phyloP scores from a whole-genome alignment of 2,113 vertebrate genomes.

The Tyrannus savana region DNA sequence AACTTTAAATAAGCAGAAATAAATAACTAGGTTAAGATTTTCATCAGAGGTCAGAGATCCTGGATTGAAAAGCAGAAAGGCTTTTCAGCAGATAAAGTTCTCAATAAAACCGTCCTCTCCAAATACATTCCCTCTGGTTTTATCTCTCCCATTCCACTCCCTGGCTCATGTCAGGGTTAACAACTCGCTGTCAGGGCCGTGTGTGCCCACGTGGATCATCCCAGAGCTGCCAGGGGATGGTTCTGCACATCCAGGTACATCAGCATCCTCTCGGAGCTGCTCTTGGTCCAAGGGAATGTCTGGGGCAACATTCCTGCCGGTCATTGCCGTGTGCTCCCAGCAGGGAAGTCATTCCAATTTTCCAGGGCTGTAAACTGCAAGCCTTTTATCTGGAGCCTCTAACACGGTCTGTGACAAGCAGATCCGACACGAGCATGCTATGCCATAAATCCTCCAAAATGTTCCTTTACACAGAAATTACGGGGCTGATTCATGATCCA shows the following conservation, averaged over 20 bases:
- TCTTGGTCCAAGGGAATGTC: not conserved
- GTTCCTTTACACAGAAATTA: not conserved
- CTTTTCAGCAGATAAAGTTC: not conserved
- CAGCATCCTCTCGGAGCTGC: accelerated
- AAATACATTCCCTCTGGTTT: accelerated
- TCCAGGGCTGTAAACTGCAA: constrained; percentile 17
- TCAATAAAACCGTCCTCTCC: not conserved
- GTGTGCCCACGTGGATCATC: not conserved
- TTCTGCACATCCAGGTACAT: accelerated
- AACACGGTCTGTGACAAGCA: not conserved
- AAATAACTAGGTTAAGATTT: not conserved
- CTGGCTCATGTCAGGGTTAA: accelerated
- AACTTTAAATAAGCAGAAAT: not conserved
- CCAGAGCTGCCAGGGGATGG: not conserved
- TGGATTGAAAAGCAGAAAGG: not conserved
- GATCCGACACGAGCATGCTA: not conserved
- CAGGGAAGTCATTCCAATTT: not conserved
- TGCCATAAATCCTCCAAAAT: constrained; percentile 1
- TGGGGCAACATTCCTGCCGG: not conserved
- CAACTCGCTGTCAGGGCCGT: accelerated
- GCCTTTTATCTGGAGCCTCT: constrained; percentile 17
- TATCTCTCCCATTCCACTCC: accelerated
- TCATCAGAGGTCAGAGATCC: accelerated
- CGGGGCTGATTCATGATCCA: constrained; percentile 16
- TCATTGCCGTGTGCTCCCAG: not conserved